phyloP scores from a whole-genome alignment of 2,888 invertebrate genomes.

The Apamea sordens region DNA sequence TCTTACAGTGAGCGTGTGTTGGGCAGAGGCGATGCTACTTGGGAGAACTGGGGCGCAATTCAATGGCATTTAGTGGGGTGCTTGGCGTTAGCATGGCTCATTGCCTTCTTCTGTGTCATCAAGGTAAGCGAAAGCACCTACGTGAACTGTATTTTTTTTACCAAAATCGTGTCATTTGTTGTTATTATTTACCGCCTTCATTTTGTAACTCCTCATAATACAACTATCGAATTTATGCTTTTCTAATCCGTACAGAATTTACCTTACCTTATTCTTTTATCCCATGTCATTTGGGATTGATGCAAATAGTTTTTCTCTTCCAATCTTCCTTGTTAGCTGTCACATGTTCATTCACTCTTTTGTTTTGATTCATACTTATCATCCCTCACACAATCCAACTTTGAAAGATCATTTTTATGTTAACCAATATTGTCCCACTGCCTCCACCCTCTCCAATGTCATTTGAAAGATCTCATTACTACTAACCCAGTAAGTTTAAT shows the following conservation, averaged over 20 bases:
- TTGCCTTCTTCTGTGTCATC: constrained; percentile 96
- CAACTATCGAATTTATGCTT: not conserved
- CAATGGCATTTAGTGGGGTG: constrained; percentile 96
- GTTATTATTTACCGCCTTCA: not conserved
- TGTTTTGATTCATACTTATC: not conserved
- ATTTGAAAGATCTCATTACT: no score
- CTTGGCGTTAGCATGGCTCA: constrained; percentile 94
- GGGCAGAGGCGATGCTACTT: constrained; percentile 92
- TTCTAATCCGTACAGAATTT: not conserved
- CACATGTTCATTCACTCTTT: not conserved
- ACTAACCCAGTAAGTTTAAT: no score
- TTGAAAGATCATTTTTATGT: not conserved
- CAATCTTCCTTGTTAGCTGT: not conserved
- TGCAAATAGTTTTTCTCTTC: not conserved
- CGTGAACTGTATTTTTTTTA: not conserved
- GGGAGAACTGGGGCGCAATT: constrained; percentile 94
- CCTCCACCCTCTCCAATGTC: no score
- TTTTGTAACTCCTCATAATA: not conserved
- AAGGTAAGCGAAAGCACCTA: constrained; percentile 85
- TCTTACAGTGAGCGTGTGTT: constrained; percentile 93
- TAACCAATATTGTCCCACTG: not conserved
- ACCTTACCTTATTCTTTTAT: not conserved
- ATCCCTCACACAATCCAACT: not conserved
- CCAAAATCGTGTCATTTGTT: not conserved
- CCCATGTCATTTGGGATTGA: not conserved